Base-by-base conservation (phyloP, 2,888 invertebrate species). In the Lycia hirtaria region DNA sequence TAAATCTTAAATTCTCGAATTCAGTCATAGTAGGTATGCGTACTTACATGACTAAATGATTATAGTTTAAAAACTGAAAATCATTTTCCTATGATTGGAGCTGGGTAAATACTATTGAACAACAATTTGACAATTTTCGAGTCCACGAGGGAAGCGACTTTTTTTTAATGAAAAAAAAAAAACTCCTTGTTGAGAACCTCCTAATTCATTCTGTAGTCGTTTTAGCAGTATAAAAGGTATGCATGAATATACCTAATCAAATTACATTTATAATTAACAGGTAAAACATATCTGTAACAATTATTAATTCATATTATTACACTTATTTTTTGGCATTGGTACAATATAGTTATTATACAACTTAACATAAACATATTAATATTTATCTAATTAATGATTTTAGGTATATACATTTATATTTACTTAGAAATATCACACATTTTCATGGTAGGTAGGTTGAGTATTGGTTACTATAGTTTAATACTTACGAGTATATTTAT, bases 361-460 rank as follows among this genome's bases (percentile, higher is more conserved):
- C 35, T 10, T 19, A 33, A 33, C 4, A 44, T 20, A 5, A 14
- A 44, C n/a, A 30, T 32, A 4, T n/a, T 14, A 32, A 14, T 19
- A 24, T 22, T 6, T 24, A 33, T n/a, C 30, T 44, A 19, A 14
- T 9, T 5, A 14, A 9, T 43, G 17, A 15, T 45, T 14, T 49
- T 45, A 33, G 38, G 48, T 49, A 48, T 47, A 32, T 51, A 45
- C 22, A 56, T 35, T 43, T 67, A 67, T 69, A 70, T 67, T 67
- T 70, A 61, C 30, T 50, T 40, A 43, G 67, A 75, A 75, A 80
- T 81, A 80, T 81, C 81, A 81, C 81, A 78, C 78, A 62, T 72
- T 45, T 56, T 33, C 40, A 74, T 63, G 65, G 56, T 57, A 48
- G 37, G 52, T 38, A 30, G 40, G 17, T 56, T 60, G 66, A 64